Percentiles rank a stretch among this genome's conserved stretches.
phyloP scores from a whole-genome alignment of 1,140 invertebrate genomes.

The Calliopsis andreniformis region DNA sequence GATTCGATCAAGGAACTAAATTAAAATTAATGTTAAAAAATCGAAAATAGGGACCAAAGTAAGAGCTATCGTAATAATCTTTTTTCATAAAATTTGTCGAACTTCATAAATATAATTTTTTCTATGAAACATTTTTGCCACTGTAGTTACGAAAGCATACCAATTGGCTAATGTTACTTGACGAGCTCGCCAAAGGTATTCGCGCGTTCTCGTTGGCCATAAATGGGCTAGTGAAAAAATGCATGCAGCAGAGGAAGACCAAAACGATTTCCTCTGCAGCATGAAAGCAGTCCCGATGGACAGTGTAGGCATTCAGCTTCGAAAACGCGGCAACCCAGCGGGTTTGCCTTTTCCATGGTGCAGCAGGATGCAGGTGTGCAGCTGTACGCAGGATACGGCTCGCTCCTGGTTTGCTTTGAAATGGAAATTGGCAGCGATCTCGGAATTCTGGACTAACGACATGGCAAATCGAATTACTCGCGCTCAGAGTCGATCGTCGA shows the following conservation, averaged over 20 bases:
- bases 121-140: too few relatives aligned
- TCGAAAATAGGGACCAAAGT: too few relatives aligned
- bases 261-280: background rate
- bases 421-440: conserved; percentile 65
- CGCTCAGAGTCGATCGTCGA: conserved; percentile 49
- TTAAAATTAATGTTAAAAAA: too few relatives aligned
- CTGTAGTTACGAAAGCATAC: too few relatives aligned
- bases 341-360: background rate
- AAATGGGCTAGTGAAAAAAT: background rate
- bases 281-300: background rate
- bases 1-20: too few relatives aligned
- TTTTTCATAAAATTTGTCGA: too few relatives aligned
- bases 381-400: background rate
- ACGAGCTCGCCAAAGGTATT: background rate
- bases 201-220: background rate
- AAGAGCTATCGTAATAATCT: too few relatives aligned
- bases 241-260: too few relatives aligned
- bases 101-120: too few relatives aligned
- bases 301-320: background rate
- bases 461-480: conserved; percentile 63
- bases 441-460: conserved; percentile 63
- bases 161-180: too few relatives aligned
- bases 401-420: conserved; percentile 56
- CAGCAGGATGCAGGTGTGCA: too few relatives aligned
- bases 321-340: background rate